These are phyloP conservation scores for Tetragnatha versicolor DNA, from an alignment of 1,140 invertebrate genomes.

Conservation along the genomic window DNA sequence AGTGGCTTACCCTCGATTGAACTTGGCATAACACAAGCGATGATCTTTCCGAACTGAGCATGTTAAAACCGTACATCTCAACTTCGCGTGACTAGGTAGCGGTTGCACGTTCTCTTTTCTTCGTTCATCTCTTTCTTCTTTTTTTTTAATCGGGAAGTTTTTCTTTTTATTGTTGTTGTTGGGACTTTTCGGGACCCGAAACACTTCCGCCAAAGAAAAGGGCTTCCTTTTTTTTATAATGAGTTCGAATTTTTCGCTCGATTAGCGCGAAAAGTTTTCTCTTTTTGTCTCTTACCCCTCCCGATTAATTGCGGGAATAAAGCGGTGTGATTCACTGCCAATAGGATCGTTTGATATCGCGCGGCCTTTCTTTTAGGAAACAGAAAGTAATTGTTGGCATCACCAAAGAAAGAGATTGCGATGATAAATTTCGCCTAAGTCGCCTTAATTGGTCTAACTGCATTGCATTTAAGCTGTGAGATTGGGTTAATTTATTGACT, in stretches of 20 bases:
- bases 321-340: constrained; percentile 13
- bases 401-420: too few relatives aligned
- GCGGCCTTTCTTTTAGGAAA: background rate
- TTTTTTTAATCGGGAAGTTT: background rate
- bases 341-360: constrained; percentile 31
- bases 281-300: constrained; percentile 20
- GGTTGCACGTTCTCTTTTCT: constrained; percentile 19
- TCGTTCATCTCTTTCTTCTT: constrained; percentile 8
- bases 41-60: background rate
- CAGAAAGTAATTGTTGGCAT: too few relatives aligned
- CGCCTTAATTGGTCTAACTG: too few relatives aligned
- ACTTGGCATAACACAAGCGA: background rate
- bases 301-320: constrained; percentile 9
- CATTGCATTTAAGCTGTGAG: too few relatives aligned
- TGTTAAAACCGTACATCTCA: constrained; percentile 33
- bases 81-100: constrained; percentile 35
- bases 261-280: background rate
- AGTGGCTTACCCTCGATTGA: background rate
- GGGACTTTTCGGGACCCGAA: background rate
- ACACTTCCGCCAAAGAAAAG: constrained; percentile 15
- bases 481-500: too few relatives aligned
- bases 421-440: too few relatives aligned
- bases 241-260: constrained; percentile 15
- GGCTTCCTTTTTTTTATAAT: constrained; percentile 11
- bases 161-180: background rate